phyloP scores from a whole-genome alignment of 2,888 invertebrate species.

The Yponomeuta sedellus region DNA sequence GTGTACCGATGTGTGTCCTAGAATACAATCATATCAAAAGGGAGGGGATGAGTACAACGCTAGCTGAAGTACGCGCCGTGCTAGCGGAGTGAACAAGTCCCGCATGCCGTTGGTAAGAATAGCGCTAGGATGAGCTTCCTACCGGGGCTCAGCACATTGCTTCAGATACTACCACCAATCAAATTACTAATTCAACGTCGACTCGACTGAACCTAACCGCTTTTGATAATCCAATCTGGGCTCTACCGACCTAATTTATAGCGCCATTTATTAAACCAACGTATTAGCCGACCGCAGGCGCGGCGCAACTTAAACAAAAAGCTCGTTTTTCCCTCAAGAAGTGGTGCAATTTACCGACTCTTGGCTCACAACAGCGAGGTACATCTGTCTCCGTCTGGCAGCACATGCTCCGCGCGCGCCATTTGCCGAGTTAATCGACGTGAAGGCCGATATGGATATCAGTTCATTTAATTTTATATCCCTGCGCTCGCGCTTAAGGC shows the following conservation, averaged over 20 bases:
- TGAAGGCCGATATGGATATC: slow-evolving; percentile 56
- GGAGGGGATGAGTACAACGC: too few relatives aligned
- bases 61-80: too few relatives aligned
- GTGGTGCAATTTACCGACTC: neutral
- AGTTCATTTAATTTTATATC: slow-evolving; percentile 24
- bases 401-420: slow-evolving; percentile 47
- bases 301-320: neutral
- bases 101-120: too few relatives aligned
- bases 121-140: neutral
- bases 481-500: neutral
- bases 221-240: slow-evolving; percentile 2
- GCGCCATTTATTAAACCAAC: slow-evolving; percentile 26
- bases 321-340: neutral
- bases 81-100: too few relatives aligned
- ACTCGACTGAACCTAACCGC: neutral
- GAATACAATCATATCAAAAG: too few relatives aligned
- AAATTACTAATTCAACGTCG: neutral
- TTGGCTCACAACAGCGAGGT: slow-evolving; percentile 4
- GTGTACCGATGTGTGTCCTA: too few relatives aligned
- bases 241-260: slow-evolving; percentile 26
- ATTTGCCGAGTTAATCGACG: slow-evolving; percentile 54
- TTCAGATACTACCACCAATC: neutral
- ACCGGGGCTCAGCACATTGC: neutral
- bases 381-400: slow-evolving; percentile 41
- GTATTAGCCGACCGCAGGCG: neutral